Conservation (phyloP, 2,113 vertebrate genomes). For the Carollia perspicillata region DNA sequence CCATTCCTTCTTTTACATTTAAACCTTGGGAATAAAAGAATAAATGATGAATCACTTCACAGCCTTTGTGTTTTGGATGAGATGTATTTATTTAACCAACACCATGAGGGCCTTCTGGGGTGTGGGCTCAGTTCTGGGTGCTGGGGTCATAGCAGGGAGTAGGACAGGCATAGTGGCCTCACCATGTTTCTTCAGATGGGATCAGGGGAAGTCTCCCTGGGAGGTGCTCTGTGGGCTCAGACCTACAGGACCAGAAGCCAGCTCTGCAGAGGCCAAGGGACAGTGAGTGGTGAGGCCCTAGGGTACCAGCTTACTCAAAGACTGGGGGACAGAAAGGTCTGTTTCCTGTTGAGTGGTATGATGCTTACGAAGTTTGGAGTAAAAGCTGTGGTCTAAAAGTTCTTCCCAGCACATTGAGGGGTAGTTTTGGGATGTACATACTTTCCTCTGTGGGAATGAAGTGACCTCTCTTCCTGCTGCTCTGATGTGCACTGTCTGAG, state of each 20-base stretch:
- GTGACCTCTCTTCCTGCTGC: background rate
- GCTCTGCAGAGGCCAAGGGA: background rate
- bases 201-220: background rate
- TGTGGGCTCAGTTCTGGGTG: background rate
- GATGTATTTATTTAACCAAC: background rate
- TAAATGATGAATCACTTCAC: background rate
- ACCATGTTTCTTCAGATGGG: too few species aligned
- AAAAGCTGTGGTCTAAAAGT: background rate
- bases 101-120: background rate
- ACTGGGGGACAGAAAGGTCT: background rate
- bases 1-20: background rate
- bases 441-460: background rate
- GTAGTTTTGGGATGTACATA: background rate
- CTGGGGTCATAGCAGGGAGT: background rate
- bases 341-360: background rate
- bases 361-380: background rate
- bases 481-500: background rate
- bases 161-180: background rate
- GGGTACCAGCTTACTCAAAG: background rate
- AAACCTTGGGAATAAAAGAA: background rate
- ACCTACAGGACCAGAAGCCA: background rate
- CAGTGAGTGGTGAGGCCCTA: background rate
- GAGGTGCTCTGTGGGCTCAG: background rate
- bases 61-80: background rate
- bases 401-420: background rate